Base-by-base conservation (phyloP, 2,113 vertebrate species). In the Microcebus jonahi region DNA sequence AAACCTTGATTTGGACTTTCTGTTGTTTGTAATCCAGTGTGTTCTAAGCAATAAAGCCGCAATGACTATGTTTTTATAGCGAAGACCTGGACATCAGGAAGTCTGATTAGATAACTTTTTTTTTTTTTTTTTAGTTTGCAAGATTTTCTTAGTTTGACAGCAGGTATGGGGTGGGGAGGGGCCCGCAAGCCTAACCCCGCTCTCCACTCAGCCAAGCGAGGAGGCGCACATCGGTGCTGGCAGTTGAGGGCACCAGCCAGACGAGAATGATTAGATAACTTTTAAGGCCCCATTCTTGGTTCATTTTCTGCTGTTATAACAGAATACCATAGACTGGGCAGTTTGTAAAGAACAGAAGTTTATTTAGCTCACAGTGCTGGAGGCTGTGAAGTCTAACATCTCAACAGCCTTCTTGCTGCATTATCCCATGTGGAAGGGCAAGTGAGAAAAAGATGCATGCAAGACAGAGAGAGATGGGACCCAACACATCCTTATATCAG, bases 1-100 rank as follows among this genome's bases (percentile, higher is more conserved):
- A 85, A 95, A 65, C 11, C 57, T 45, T 57, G 17, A 53, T 71
- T 92, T 53, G 9, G n/a, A 45, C 90, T 80, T 93, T 96, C 76
- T 94, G 36, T 67, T 93, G 6, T 84, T 79, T 94, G 65, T 81
- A 83, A 80, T 59, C 29, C 65, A 57, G 34, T 63, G 5, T 89
- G 42, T 82, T 86, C 17, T 88, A 86, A 81, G 15, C 42, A 7
- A 85, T 39, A 70, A 25, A 94, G 50, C 6, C 25, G 9, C 27
- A 65, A 14, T 68, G 65, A 42, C n/a, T 55, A 31, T 23, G 45
- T 65, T 87, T 68, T n/a, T 70, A 42, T 63, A 73, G 67, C 67
- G 76, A 91, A 97, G 55, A 75, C 23, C 27, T 75, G 85, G 53
- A 65, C 15, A 31, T 42, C 59, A 57, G 18, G 36, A 94, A 87